These are phyloP conservation scores for Montipora efflorescens DNA, from an alignment of 64 coral and sea anemone species.

Conservation along the genomic window DNA sequence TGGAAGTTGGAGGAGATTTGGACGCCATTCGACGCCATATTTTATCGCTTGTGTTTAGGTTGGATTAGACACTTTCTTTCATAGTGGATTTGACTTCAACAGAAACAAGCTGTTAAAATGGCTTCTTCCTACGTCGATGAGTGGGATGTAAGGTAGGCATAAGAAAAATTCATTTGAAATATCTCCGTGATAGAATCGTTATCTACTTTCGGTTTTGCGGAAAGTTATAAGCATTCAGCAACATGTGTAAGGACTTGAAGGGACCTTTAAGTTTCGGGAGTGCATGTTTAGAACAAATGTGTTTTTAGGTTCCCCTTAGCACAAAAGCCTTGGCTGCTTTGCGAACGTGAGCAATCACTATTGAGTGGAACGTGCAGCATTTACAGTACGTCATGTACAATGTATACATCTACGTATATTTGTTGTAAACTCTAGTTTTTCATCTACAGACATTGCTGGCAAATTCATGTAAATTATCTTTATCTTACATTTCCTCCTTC, in stretches of 20 bases:
- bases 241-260: not conserved
- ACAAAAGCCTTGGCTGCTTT: too few relatives aligned
- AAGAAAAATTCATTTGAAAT: not conserved
- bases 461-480: too few relatives aligned
- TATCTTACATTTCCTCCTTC: too few relatives aligned
- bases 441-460: too few relatives aligned
- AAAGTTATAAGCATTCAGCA: not conserved
- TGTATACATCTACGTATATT: too few relatives aligned
- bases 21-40: conserved; percentile 5
- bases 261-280: not conserved
- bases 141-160: conserved; percentile 23
- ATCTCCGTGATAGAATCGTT: not conserved
- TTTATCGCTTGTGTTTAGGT: not conserved
- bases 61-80: too few relatives aligned
- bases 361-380: too few relatives aligned
- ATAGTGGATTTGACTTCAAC: too few relatives aligned
- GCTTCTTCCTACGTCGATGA: conserved; percentile 25
- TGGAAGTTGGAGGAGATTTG: not conserved
- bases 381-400: too few relatives aligned
- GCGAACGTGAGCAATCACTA: too few relatives aligned
- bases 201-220: not conserved
- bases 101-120: conserved; percentile 2
- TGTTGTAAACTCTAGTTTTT: too few relatives aligned
- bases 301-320: not conserved
- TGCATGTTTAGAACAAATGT: not conserved